Conservation (phyloP, 1,140 invertebrate genomes). For the Cydia amplana region DNA sequence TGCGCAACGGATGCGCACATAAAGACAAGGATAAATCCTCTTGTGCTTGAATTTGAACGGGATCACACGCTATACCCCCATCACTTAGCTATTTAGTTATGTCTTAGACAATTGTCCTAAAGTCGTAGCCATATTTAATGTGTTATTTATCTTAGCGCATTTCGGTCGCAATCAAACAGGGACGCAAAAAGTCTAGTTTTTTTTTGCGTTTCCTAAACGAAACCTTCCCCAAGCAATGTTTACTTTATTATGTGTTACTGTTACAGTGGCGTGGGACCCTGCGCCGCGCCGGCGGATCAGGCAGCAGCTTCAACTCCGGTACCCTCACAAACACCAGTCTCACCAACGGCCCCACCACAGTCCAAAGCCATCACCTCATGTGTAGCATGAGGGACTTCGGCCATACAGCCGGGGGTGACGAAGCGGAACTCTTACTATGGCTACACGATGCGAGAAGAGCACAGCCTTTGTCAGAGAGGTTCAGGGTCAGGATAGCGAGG, state of each 20-base stretch:
- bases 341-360: slow-evolving; percentile 46
- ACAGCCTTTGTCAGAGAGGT: slow-evolving; percentile 90
- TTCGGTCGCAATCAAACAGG: too few species aligned
- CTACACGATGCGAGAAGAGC: slow-evolving; percentile 89
- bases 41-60: neutral
- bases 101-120: too few species aligned
- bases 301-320: slow-evolving; percentile 72
- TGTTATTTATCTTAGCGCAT: too few species aligned
- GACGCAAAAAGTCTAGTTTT: neutral
- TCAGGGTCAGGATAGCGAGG: slow-evolving; percentile 92
- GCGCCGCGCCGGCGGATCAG: slow-evolving; percentile 76
- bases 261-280: slow-evolving; percentile 84
- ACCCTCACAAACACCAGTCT: slow-evolving; percentile 54
- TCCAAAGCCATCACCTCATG: slow-evolving; percentile 89
- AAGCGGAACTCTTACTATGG: slow-evolving; percentile 93
- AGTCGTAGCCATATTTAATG: too few species aligned
- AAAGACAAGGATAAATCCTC: neutral
- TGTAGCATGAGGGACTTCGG: slow-evolving; percentile 94
- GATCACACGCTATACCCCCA: neutral
- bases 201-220: neutral
- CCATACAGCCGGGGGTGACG: slow-evolving; percentile 90
- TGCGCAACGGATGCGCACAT: neutral
- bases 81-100: too few species aligned
- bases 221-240: slow-evolving; percentile 9
- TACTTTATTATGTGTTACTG: neutral